Base-by-base conservation (phyloP, 2,113 vertebrate genomes). In the Dicrurus megarhynchus region DNA sequence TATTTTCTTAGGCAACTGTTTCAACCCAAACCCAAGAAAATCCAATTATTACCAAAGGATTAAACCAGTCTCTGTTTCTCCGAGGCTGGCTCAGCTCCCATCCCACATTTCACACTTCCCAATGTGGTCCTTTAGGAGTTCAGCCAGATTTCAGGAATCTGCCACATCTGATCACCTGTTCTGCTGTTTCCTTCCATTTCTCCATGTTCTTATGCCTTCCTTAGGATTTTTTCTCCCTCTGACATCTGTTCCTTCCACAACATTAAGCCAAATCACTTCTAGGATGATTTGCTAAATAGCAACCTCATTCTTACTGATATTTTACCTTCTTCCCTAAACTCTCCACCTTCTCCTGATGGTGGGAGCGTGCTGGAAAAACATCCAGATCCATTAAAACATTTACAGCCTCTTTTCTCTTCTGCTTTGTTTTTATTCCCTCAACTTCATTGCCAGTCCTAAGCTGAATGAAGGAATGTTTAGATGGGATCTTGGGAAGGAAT, bases 161-260 rank as follows among this genome's bases (percentile, higher is more conserved):
- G 80, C 85, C 82, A 16, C 74, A 73, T 78, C 89, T 74, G 26
- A 94, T 87, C 94, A 87, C 74, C 93, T 91, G 44, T 16, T 94
- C 52, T 59, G 68, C 1, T 27, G 32, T 17, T 35, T 22, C 77
- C 57, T 63, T 73, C 65, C 63, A 50, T 74, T 68, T 20, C 24
- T 33, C 3, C 23, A 8, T 11, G 13, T 82, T 91, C 44, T 44
- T 42, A 46, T 56, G 46, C 52, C 50, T 81, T 46, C 30, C 33
- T 19, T 33, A 33, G 47, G 68, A 63, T 37, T 56, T 65, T 44
- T 35, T 28, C n/a, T 42, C 8, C 22, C 39, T 32, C 73, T 65
- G 86, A 74, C 68, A 84, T 49, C 52, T 91, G 49, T 71, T 73
- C 70, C 81, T 88, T 56, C 47, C 33, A 59, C 11, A 95, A 76